phyloP scores from a whole-genome alignment of 2,113 vertebrate genomes.

The Atlantisia rogersi region DNA sequence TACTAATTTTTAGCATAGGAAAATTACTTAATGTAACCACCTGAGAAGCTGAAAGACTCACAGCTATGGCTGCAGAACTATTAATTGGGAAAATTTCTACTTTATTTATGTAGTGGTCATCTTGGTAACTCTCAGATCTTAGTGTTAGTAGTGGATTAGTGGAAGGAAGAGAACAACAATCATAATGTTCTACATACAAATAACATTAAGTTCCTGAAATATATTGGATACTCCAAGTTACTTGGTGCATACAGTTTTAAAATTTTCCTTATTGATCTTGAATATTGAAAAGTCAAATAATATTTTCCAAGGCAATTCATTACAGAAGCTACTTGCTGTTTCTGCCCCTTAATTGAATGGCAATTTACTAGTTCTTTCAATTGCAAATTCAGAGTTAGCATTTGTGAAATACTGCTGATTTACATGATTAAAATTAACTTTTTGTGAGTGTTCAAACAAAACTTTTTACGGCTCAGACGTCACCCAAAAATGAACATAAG shows the following conservation, averaged over 20 bases:
- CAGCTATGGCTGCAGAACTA: background rate
- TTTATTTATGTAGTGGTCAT: background rate
- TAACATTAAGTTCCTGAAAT: background rate
- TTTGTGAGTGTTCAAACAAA: background rate
- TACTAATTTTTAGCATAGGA: background rate
- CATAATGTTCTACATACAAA: background rate
- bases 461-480: background rate
- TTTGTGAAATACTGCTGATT: background rate
- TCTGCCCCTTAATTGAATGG: background rate
- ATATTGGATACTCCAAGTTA: background rate
- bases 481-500: background rate
- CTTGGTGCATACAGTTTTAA: background rate
- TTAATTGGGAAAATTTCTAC: background rate
- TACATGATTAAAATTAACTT: background rate
- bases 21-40: background rate
- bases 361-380: background rate
- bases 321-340: background rate
- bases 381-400: background rate
- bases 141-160: background rate
- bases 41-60: background rate
- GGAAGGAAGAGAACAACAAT: background rate
- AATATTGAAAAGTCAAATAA: background rate
- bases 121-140: background rate
- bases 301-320: background rate
- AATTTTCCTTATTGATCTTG: background rate